Evolutionary conservation across 2,113 vertebrate species (phyloP).

Genomic region (Orthonyx spaldingii): DNA sequence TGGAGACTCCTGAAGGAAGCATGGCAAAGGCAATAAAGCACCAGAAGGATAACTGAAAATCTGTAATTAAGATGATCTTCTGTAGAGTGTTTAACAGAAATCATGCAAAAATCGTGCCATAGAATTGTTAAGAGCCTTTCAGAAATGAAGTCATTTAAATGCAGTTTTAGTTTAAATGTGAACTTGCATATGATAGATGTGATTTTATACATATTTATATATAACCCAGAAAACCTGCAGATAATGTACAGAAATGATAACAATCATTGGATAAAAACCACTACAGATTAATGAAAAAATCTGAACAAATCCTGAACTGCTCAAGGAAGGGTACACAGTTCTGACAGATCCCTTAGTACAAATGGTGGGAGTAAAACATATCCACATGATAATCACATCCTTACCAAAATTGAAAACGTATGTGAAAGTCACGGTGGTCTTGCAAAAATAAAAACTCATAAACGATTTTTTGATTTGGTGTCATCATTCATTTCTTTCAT

Average conservation of each 20-base stretch:
- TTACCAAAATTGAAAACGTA: slow-evolving; percentile 78
- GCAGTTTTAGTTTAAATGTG: not conserved
- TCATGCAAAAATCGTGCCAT: not conserved
- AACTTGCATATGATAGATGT: not conserved
- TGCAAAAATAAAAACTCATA: slow-evolving; percentile 71
- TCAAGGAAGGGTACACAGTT: slow-evolving; percentile 40
- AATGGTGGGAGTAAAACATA: slow-evolving; percentile 81
- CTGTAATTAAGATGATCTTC: not conserved
- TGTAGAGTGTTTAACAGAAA: not conserved
- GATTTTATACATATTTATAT: not conserved
- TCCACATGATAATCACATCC: slow-evolving; percentile 78
- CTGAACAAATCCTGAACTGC: slow-evolving; percentile 55
- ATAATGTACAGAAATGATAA: slow-evolving; percentile 18
- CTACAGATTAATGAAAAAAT: slow-evolving; percentile 31
- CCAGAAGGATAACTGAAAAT: not conserved
- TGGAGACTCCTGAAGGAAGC: not conserved
- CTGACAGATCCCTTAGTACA: slow-evolving; percentile 67
- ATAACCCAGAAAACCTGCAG: not conserved
- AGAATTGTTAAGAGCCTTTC: not conserved
- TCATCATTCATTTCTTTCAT: slow-evolving; percentile 78
- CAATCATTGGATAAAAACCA: not conserved
- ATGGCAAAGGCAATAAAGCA: not conserved
- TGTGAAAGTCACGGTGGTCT: slow-evolving; percentile 83
- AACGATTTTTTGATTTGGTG: slow-evolving; percentile 73
- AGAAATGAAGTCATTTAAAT: not conserved